A percentile compares a stretch with the other conserved stretches of the same genome.
Evolutionary conservation across 2,113 vertebrate species (phyloP).

Genomic region (Suncus etruscus): DNA sequence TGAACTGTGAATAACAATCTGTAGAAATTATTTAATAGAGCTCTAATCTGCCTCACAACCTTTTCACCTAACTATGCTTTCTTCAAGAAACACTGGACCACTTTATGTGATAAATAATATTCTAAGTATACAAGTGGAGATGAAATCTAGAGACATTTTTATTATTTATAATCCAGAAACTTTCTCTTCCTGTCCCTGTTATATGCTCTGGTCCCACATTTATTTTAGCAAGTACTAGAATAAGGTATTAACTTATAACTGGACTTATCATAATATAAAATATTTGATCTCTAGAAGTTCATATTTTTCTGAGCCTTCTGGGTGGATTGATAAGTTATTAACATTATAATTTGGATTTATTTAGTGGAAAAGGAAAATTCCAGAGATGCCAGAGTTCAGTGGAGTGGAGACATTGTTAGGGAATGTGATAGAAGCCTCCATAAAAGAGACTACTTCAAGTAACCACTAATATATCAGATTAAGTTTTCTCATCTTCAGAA

Average conservation of each 20-base stretch:
- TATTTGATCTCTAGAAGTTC: not conserved
- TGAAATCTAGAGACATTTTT: not conserved
- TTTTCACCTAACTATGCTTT: not conserved
- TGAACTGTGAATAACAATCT: not conserved
- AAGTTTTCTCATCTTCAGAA: not conserved
- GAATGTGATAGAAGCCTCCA: not conserved
- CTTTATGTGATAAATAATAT: not conserved
- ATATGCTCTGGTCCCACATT: not conserved
- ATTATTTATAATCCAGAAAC: not conserved
- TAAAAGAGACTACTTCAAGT: not conserved
- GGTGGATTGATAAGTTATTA: not conserved
- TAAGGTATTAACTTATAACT: too few relatives aligned
- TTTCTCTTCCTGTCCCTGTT: not conserved
- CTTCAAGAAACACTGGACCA: not conserved
- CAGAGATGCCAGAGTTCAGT: not conserved
- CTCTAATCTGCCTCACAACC: fast-evolving
- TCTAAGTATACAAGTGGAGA: not conserved
- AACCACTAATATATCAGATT: not conserved
- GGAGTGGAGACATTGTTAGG: not conserved
- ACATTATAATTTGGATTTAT: fast-evolving
- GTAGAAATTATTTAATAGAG: not conserved
- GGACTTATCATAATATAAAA: not conserved
- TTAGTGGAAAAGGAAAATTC: not conserved
- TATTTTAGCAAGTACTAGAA: not conserved
- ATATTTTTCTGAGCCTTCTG: not conserved